phyloP scores from a whole-genome alignment of 2,888 invertebrate species.

The Reticulitermes lucifugus region DNA sequence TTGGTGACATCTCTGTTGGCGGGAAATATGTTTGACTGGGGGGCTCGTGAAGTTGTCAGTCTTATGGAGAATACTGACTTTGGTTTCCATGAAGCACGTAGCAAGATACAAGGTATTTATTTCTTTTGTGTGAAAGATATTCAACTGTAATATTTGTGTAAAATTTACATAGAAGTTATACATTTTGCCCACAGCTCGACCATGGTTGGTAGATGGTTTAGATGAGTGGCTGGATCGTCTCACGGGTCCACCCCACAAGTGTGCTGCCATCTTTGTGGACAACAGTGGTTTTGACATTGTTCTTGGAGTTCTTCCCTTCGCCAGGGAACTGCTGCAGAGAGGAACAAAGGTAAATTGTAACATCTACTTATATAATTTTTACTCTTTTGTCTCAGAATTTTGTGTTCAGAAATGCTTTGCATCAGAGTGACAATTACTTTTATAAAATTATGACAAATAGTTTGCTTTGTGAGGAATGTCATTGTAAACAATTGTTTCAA shows the following conservation, averaged over 20 bases:
- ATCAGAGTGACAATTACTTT: no score
- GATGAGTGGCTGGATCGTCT: conserved; percentile 85
- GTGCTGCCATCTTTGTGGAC: conserved; percentile 94
- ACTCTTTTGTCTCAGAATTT: no score
- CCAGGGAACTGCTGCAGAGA: conserved; percentile 82
- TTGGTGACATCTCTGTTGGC: conserved; percentile 71
- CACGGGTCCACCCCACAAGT: conserved; percentile 79
- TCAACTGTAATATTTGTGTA: not conserved
- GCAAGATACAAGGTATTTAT: conserved; percentile 77
- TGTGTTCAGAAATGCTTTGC: no score
- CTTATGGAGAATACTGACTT: conserved; percentile 83
- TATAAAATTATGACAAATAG: no score
- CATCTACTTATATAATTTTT: no score
- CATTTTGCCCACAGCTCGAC: conserved; percentile 69
- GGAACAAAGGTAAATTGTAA: conserved; percentile 78
- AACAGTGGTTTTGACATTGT: conserved; percentile 97
- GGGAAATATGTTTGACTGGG: conserved; percentile 99
- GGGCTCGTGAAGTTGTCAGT: conserved; percentile 89
- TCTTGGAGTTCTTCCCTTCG: conserved; percentile 92
- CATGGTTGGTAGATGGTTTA: conserved; percentile 92
- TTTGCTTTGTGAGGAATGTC: no score
- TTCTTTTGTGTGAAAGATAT: not conserved
- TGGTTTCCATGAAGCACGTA: conserved; percentile 84
- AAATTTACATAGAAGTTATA: not conserved
- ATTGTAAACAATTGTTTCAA: no score